Evolutionary conservation across 2,888 invertebrate genomes (phyloP).

Genomic region (Baronia brevicornis): DNA sequence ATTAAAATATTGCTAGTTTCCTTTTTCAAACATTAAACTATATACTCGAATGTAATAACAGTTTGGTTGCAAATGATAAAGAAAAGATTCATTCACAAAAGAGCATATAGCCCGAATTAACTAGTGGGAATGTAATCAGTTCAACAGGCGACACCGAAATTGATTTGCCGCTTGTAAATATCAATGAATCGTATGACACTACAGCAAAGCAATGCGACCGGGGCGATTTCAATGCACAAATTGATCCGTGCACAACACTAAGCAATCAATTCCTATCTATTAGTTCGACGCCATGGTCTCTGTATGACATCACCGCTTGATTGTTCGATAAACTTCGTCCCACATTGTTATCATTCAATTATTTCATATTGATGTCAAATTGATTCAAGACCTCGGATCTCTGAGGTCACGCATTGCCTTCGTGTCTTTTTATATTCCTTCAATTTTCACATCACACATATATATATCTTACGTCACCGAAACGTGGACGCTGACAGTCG

Average conservation of each 20-base stretch:
- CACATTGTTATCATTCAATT: constrained; percentile 59
- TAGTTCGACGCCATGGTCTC: constrained; percentile 24
- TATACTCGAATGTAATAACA: too few relatives aligned
- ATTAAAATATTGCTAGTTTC: too few relatives aligned
- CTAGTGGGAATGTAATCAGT: constrained; percentile 6
- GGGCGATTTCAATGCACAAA: constrained; percentile 28
- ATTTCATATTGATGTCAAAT: constrained; percentile 58
- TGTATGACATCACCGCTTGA: constrained; percentile 47
- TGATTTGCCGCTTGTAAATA: constrained; percentile 23
- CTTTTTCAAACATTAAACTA: too few relatives aligned
- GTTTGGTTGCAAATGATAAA: background rate
- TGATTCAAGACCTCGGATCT: constrained; percentile 29
- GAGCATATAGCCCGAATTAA: constrained; percentile 1
- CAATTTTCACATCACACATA: too few relatives aligned
- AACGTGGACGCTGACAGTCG: too few relatives aligned
- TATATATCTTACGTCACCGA: too few relatives aligned
- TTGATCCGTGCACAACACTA: constrained; percentile 30
- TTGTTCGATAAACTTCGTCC: constrained; percentile 44
- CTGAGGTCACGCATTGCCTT: constrained; percentile 18
- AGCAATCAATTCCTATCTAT: constrained; percentile 35
- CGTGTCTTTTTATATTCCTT: too few relatives aligned
- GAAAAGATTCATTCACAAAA: background rate
- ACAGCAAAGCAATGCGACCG: constrained; percentile 28
- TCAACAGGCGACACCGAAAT: constrained; percentile 18
- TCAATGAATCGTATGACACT: constrained; percentile 30